Conservation (phyloP, 2,113 vertebrate genomes). For the Equus przewalskii region DNA sequence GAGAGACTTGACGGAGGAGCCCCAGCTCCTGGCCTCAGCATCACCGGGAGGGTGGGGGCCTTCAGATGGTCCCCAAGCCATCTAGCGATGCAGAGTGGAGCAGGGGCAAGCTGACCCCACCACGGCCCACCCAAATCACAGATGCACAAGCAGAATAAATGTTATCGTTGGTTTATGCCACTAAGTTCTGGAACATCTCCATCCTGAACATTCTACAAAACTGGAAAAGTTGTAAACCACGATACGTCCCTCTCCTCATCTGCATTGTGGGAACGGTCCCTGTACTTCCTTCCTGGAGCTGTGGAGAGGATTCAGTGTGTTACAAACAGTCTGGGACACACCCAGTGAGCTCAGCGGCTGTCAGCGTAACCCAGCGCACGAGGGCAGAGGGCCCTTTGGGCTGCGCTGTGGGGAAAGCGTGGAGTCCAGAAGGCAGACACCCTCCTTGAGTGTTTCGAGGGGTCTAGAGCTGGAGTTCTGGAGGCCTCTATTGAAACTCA, state of each 20-base stretch:
- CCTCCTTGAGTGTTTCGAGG: neutral
- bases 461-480: neutral
- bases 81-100: fast-evolving
- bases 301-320: fast-evolving
- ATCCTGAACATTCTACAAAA: neutral
- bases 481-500: neutral
- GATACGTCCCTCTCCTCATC: too few species aligned
- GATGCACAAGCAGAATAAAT: fast-evolving
- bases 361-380: fast-evolving
- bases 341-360: fast-evolving
- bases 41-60: fast-evolving
- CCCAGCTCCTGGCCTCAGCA: neutral
- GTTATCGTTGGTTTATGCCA: neutral
- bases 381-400: too few species aligned
- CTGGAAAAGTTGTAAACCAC: fast-evolving
- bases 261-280: neutral
- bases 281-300: neutral
- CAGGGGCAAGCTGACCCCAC: neutral
- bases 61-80: neutral
- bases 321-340: neutral
- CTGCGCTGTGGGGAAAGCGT: too few species aligned
- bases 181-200: neutral
- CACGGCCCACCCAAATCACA: neutral
- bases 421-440: fast-evolving
- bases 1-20: neutral